Evolutionary conservation across 2,797 vertebrate species (phyloP), one percentile per base, ranked within the genome.

Genomic region (Vireo griseus): DNA sequence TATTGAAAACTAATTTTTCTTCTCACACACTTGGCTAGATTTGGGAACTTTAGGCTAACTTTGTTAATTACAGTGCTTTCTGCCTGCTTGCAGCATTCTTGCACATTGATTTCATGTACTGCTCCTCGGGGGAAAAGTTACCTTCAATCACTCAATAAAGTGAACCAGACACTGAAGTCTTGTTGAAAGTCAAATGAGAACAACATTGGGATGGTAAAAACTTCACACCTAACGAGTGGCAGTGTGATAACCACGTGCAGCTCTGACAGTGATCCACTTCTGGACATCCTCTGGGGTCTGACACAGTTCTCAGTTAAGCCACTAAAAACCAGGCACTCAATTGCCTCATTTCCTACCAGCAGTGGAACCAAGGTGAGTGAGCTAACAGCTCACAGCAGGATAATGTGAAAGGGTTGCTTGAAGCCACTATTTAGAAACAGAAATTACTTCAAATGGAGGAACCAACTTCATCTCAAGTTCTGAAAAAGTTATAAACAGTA

Each of bases 101-200:
- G 48, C 33, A 50, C 66, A 94, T 94, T 73, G 86, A 92, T 96
- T 95, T 83, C 15, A 4, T 50, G 63, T 50, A 45, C 28, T 51
- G 15, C 18, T 79, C 80, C 79, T 80, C 52, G 15, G 47, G 84
- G 78, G 24, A 6, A 81, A 81, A 73, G 35, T 72, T 94, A 72
- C 74, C 45, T 95, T 93, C 83, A 90, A 92, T 91, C 59, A 85
- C 79, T 86, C 57, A 59, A 62, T 91, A 47, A 90, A 88, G 54
- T 17, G 76, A 73, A 42, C 11, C 61, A 89, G 83, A 71, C 50
- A 81, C 29, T 13, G 68, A 89, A 86, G 44, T 44, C 40, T 48
- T 37, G 44, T 28, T 91, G 57, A 91, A 95, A 95, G 77, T 92
- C 88, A 87, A 91, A 71, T 19, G 17, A 86, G 74, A 92, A 17